A percentile compares a stretch with the other conserved stretches of the same genome.
Conservation (phyloP, 2,113 vertebrate species). For the Charadrius vociferus region DNA sequence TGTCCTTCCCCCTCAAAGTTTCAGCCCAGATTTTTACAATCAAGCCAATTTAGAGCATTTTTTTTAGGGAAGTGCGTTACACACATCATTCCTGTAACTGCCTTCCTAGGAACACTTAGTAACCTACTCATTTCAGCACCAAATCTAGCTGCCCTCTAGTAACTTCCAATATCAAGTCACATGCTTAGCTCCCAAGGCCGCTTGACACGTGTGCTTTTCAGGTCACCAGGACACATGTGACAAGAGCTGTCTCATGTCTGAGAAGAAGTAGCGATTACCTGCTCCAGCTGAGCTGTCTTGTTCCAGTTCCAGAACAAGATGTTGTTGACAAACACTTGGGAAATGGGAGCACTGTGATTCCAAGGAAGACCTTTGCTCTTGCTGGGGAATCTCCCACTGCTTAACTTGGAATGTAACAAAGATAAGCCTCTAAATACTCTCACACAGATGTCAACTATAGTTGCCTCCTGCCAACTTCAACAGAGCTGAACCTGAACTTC, state of each 20-base stretch:
- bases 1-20: background rate
- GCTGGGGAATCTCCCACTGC: background rate
- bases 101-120: background rate
- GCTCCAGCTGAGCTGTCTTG: background rate
- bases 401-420: background rate
- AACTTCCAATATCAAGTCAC: background rate
- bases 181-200: background rate
- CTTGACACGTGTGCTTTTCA: background rate
- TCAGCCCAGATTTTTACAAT: background rate
- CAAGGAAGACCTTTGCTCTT: background rate
- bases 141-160: background rate
- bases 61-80: background rate
- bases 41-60: background rate
- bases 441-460: background rate
- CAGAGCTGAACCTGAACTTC: background rate
- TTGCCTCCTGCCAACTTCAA: background rate
- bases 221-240: background rate
- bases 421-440: background rate
- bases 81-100: background rate
- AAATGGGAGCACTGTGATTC: background rate
- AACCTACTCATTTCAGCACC: background rate
- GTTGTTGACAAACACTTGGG: background rate
- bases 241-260: background rate
- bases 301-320: background rate
- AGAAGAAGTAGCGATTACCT: background rate